Conservation (phyloP, 2,113 vertebrate species). For the Holacanthus passer region DNA sequence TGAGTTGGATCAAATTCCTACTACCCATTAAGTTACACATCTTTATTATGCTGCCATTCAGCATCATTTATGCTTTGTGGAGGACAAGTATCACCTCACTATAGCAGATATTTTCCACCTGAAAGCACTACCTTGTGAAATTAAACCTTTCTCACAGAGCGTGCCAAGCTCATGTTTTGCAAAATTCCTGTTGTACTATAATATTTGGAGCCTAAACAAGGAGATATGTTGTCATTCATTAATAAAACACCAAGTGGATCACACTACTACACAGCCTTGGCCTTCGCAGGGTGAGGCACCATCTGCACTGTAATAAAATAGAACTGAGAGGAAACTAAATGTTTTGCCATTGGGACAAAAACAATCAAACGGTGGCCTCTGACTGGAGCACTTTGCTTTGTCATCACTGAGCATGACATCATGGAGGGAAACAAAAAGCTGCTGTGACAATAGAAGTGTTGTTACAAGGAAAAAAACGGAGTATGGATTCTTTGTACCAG, state of each 20-base stretch:
- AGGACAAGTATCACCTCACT: neutral
- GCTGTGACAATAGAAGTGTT: constrained; percentile 41
- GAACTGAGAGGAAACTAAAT: constrained; percentile 3
- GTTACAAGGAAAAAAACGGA: constrained; percentile 11
- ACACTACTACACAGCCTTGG: constrained; percentile 16
- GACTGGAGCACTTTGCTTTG: constrained; percentile 7
- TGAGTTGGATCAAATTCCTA: constrained; percentile 53
- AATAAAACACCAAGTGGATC: constrained; percentile 33
- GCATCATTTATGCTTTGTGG: neutral
- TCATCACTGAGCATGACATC: constrained; percentile 50
- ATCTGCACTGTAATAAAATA: constrained; percentile 15
- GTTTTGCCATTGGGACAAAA: constrained; percentile 12
- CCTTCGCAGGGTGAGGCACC: constrained; percentile 17
- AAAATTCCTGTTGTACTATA: constrained; percentile 18
- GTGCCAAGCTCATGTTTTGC: neutral
- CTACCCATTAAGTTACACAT: neutral
- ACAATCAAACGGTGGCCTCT: constrained; percentile 41
- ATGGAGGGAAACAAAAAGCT: constrained; percentile 29
- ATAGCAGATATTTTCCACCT: neutral
- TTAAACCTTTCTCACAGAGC: constrained; percentile 18
- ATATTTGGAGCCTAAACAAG: constrained; percentile 40
- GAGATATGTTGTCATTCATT: constrained; percentile 16
- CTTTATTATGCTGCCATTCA: constrained; percentile 8
- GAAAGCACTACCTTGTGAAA: constrained; percentile 32
- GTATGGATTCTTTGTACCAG: constrained; percentile 3